Percentiles rank a stretch among this genome's conserved stretches.
Conservation (phyloP, 2,888 invertebrate genomes). For the Yponomeuta malinellus region DNA sequence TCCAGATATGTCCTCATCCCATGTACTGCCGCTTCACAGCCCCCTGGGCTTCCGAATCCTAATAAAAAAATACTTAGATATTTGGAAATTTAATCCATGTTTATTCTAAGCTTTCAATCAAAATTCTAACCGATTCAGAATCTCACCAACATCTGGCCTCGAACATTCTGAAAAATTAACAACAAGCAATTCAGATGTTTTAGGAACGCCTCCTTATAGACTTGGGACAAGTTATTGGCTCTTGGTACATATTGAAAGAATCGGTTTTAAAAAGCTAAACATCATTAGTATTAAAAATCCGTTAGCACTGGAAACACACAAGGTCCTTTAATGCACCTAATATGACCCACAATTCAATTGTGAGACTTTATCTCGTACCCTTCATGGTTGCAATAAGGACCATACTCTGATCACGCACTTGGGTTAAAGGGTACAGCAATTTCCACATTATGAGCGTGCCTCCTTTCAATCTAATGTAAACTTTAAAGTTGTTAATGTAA, state of each 20-base stretch:
- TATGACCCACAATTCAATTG: constrained; percentile 12
- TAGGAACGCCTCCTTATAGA: too few species aligned
- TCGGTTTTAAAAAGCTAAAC: not conserved
- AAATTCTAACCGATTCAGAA: too few species aligned
- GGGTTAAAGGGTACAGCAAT: constrained; percentile 56
- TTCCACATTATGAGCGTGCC: constrained; percentile 43
- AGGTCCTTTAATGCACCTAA: constrained; percentile 36
- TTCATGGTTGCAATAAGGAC: constrained; percentile 33
- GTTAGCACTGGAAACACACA: constrained; percentile 40
- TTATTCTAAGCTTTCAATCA: too few species aligned
- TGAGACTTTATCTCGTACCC: not conserved
- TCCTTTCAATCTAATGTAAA: constrained; percentile 39
- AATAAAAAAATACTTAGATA: too few species aligned
- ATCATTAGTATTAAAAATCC: constrained; percentile 29
- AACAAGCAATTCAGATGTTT: too few species aligned
- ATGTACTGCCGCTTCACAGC: too few species aligned
- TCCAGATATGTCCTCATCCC: too few species aligned
- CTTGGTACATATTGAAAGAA: constrained; percentile 4
- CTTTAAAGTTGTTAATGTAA: constrained; percentile 41
- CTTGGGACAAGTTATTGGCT: too few species aligned
- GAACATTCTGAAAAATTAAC: too few species aligned
- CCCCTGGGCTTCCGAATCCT: too few species aligned
- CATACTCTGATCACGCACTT: constrained; percentile 31
- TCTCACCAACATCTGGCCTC: too few species aligned
- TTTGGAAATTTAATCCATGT: too few species aligned